These are phyloP conservation scores for Mylabris phalerata DNA, from an alignment of 1,140 invertebrate species.

Conservation along the genomic window DNA sequence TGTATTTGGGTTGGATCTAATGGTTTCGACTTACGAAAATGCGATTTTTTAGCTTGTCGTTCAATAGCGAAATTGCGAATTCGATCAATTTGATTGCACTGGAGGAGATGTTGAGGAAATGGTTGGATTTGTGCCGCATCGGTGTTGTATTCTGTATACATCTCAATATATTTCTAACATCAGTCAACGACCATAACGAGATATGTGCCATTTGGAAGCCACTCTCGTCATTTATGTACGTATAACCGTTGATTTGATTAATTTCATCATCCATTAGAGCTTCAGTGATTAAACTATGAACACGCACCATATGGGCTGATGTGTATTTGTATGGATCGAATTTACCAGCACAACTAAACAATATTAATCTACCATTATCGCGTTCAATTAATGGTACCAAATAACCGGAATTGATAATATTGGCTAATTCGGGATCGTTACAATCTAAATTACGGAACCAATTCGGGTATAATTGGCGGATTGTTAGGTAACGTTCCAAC, in stretches of 20 bases:
- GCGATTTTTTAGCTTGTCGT: conserved; percentile 70
- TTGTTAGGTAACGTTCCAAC: conserved; percentile 75
- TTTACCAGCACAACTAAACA: conserved; percentile 65
- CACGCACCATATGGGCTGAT: conserved; percentile 66
- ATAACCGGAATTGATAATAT: conserved; percentile 76
- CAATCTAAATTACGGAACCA: conserved; percentile 77
- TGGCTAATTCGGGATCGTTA: conserved; percentile 60
- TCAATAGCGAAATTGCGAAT: conserved; percentile 68
- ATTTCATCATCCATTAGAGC: conserved; percentile 71
- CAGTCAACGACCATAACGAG: conserved; percentile 70
- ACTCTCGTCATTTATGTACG: conserved; percentile 76
- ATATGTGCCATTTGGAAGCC: conserved; percentile 76
- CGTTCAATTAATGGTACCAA: conserved; percentile 68
- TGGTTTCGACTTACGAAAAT: conserved; percentile 53
- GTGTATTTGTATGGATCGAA: conserved; percentile 68
- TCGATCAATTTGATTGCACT: conserved; percentile 72
- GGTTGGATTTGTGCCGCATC: conserved; percentile 77
- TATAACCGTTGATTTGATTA: conserved; percentile 70
- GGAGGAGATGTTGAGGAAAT: conserved; percentile 74
- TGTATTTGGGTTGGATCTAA: too few species aligned
- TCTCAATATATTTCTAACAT: conserved; percentile 68
- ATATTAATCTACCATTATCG: conserved; percentile 64
- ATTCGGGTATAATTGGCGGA: conserved; percentile 70
- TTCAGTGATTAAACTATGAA: conserved; percentile 70
- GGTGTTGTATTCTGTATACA: conserved; percentile 82